Base-by-base conservation (phyloP, 2,888 invertebrate species). In the Euproctis similis region DNA sequence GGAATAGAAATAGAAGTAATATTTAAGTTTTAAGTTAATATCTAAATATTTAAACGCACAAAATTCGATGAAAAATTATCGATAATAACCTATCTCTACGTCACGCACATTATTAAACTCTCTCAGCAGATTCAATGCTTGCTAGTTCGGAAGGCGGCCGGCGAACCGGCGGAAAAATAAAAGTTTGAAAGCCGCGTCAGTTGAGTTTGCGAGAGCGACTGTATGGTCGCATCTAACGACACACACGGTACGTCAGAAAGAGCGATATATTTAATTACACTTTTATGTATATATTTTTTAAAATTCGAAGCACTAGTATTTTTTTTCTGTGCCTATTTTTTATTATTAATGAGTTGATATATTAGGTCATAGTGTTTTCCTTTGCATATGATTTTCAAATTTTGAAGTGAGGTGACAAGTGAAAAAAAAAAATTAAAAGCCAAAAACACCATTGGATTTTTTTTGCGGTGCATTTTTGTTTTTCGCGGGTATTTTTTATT, bases 241-340 rank as follows among this genome's bases (percentile, higher is more conserved):
- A 44, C 55, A 53, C 55, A 42, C 71, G 77, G 80, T 80, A 70
- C 58, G 76, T 74, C 55, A 38, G 28, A 41, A 53, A 52, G 51
- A 53, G 60, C 47, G 55, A 49, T 37, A 54, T n/a, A n/a, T n/a
- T n/a, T n/a, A n/a, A n/a, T n/a, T n/a, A n/a, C n/a, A n/a, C n/a
- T n/a, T n/a, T n/a, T n/a, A n/a, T n/a, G n/a, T n/a, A n/a, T n/a
- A n/a, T n/a, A n/a, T n/a, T n/a, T n/a, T n/a, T n/a, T n/a, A n/a
- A n/a, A n/a, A n/a, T n/a, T n/a, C n/a, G n/a, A n/a, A n/a, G n/a
- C n/a, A n/a, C n/a, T n/a, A n/a, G n/a, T n/a, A n/a, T n/a, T n/a
- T 26, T 14, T 13, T 31, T 26, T 23, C 13, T 26, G 42, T 42
- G 34, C 12, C 12, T 17, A 8, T 1, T 9, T 21, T 28, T 34